A percentile compares a stretch with the other conserved stretches of the same genome.
These are phyloP conservation scores for Gerris lacustris DNA, from an alignment of 2,888 invertebrate species.

Conservation along the genomic window DNA sequence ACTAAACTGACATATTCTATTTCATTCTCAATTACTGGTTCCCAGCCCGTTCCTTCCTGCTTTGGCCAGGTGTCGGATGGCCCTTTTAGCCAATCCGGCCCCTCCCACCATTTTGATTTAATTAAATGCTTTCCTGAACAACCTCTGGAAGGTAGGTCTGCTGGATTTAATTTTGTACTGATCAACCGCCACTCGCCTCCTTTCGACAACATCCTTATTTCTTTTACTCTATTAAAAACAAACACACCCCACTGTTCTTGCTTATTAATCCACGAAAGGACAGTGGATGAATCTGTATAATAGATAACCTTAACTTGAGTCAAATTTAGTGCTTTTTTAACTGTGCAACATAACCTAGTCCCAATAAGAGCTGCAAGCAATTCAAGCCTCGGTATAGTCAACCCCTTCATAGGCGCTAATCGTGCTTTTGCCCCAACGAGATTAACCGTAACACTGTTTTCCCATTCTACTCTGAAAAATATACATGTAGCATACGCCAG, in stretches of 20 bases:
- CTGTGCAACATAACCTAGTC: slow-evolving; percentile 12
- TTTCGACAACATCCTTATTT: slow-evolving; percentile 1
- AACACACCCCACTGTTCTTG: slow-evolving; percentile 18
- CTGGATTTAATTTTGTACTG: neutral
- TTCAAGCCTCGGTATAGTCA: slow-evolving; percentile 19
- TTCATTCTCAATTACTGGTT: no score
- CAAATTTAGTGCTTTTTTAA: slow-evolving; percentile 4
- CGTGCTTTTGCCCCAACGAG: slow-evolving; percentile 17
- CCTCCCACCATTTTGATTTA: no score
- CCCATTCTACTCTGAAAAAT: slow-evolving; percentile 16
- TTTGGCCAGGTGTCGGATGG: no score
- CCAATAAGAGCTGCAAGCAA: slow-evolving; percentile 19
- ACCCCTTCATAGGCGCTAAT: slow-evolving; percentile 13
- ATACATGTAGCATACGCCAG: slow-evolving; percentile 17
- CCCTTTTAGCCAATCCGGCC: no score
- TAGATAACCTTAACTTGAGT: slow-evolving; percentile 8
- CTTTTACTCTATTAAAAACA: slow-evolving; percentile 16
- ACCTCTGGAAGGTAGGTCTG: slow-evolving; percentile 12
- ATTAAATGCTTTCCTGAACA: no score
- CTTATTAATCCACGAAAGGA: slow-evolving; percentile 18
- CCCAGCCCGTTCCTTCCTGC: no score
- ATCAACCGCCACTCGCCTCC: neutral
- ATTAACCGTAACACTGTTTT: slow-evolving; percentile 9
- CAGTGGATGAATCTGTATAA: slow-evolving; percentile 19
- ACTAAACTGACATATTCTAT: no score